Evolutionary conservation across 1,140 invertebrate species (phyloP).

Genomic region (Solenopsis invicta): DNA sequence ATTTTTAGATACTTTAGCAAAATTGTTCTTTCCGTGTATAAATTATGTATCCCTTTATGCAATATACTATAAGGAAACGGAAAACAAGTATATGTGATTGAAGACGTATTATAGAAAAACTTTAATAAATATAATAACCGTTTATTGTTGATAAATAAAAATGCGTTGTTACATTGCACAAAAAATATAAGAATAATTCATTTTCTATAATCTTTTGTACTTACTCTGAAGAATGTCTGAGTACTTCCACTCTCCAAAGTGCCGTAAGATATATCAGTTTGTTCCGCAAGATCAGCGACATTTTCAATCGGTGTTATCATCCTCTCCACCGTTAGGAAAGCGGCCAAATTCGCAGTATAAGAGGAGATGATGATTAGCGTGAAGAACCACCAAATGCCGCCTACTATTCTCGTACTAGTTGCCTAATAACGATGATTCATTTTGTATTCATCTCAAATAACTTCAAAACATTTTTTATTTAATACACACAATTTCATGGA

Average conservation of each 20-base stretch:
- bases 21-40: no score
- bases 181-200: neutral
- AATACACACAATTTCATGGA: neutral
- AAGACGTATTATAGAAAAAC: neutral
- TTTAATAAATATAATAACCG: neutral
- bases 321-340: conserved; percentile 98
- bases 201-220: neutral
- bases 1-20: no score
- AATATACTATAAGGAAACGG: neutral
- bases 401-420: conserved; percentile 96
- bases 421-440: conserved; percentile 89
- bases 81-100: neutral
- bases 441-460: conserved; percentile 49
- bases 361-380: conserved; percentile 99
- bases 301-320: conserved; percentile 99
- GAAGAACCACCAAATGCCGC: conserved; percentile 99
- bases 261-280: conserved; percentile 97
- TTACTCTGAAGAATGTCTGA: conserved; percentile 98
- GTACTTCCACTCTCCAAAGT: conserved; percentile 97
- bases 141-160: neutral
- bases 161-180: neutral
- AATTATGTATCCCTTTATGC: no score
- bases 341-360: conserved; percentile 98
- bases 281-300: conserved; percentile 97
- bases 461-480: conserved; percentile 13